A percentile compares a stretch with the other conserved stretches of the same genome.
phyloP scores from a whole-genome alignment of 2,797 vertebrate species.

The Tapera naevia region DNA sequence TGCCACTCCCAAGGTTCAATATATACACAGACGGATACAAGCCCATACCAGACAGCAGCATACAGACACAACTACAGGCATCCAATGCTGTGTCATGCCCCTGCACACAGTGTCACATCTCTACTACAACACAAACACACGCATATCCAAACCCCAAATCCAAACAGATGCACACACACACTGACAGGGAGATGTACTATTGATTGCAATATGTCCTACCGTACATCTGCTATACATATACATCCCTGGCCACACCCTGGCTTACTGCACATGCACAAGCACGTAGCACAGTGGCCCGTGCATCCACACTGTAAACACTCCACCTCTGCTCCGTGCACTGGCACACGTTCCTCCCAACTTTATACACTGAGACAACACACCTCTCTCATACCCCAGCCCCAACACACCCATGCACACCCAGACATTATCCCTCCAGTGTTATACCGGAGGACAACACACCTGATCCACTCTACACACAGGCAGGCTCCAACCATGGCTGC shows the following conservation, averaged over 20 bases:
- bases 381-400: background rate
- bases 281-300: accelerated
- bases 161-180: background rate
- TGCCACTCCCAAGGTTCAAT: background rate
- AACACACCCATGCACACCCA: background rate
- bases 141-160: background rate
- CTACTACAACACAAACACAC: background rate
- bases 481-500: background rate
- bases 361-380: accelerated
- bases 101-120: background rate
- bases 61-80: background rate
- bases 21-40: background rate
- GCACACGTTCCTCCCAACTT: background rate
- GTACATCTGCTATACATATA: background rate
- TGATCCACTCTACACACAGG: background rate
- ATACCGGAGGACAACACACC: background rate
- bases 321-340: background rate
- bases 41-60: background rate
- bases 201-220: accelerated
- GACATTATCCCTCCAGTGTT: background rate
- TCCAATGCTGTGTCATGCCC: background rate
- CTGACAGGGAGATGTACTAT: accelerated
- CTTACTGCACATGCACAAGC: background rate
- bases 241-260: background rate
- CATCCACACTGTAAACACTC: background rate